A percentile compares a stretch with the other conserved stretches of the same genome.
phyloP scores from a whole-genome alignment of 2,113 vertebrate species.

The Bungarus multicinctus region DNA sequence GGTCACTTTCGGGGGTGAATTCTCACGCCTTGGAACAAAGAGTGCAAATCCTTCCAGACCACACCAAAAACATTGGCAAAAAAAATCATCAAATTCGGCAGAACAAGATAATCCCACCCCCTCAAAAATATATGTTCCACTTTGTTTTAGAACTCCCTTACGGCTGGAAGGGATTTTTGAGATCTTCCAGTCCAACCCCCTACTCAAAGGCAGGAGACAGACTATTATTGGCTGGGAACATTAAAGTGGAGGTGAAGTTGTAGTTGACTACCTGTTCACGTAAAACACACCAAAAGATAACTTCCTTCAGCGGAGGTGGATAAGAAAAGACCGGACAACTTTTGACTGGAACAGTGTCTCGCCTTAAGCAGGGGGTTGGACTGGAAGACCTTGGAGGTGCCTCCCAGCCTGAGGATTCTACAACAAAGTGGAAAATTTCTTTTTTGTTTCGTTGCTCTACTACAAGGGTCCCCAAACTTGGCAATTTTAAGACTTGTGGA shows the following conservation, averaged over 20 bases:
- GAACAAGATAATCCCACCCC: background rate
- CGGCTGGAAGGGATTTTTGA: too few relatives aligned
- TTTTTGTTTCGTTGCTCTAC: too few relatives aligned
- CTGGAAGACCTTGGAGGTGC: background rate
- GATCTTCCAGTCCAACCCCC: too few relatives aligned
- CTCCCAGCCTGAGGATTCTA: background rate
- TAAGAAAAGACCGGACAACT: too few relatives aligned
- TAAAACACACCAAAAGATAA: background rate
- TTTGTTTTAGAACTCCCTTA: too few relatives aligned
- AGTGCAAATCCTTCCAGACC: background rate
- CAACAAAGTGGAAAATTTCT: background rate
- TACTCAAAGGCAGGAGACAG: too few relatives aligned
- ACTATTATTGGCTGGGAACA: background rate
- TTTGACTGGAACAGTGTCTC: too few relatives aligned
- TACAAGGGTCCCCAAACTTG: too few relatives aligned
- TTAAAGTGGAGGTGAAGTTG: too few relatives aligned
- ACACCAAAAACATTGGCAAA: background rate
- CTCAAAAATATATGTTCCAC: too few relatives aligned
- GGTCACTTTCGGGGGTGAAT: background rate
- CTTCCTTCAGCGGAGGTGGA: background rate
- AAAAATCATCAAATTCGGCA: background rate
- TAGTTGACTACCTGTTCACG: background rate
- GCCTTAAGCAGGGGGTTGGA: background rate
- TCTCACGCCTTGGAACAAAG: background rate
- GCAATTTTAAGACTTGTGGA: too few relatives aligned